Conservation (phyloP, 2,888 invertebrate genomes). For the Rhagonycha fulva region DNA sequence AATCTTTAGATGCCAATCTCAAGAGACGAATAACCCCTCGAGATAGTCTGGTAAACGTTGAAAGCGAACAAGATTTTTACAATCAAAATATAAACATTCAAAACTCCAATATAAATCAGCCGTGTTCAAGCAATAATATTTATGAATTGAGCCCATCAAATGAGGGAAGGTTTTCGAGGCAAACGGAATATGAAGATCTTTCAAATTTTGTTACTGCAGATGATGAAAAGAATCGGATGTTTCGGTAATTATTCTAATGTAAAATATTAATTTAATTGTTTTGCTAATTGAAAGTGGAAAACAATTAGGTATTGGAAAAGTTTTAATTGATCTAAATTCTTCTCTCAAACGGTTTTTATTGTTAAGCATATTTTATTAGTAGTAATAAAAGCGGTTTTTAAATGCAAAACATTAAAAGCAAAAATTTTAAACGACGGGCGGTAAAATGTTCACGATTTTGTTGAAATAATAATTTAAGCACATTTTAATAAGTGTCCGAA, state of each 20-base stretch:
- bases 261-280: not conserved
- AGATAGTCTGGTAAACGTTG: constrained; percentile 11
- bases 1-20: constrained; percentile 19
- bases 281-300: not conserved
- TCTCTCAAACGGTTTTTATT: not conserved
- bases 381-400: not conserved
- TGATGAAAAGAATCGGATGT: constrained; percentile 47
- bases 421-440: not conserved
- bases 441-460: constrained; percentile 16
- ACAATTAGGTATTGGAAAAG: not conserved
- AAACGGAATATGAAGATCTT: constrained; percentile 15
- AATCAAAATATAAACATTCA: constrained; percentile 18
- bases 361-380: not conserved
- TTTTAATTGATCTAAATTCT: not conserved
- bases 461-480: constrained; percentile 22
- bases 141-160: constrained; percentile 29
- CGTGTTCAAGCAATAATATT: constrained; percentile 21
- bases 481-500: constrained; percentile 28
- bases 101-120: constrained; percentile 22
- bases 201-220: constrained; percentile 41
- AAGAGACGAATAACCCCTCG: constrained; percentile 15
- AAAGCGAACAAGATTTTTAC: constrained; percentile 20
- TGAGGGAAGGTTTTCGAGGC: constrained; percentile 17
- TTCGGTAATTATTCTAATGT: constrained; percentile 42
- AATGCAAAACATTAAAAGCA: not conserved